Base-by-base conservation (phyloP, 2,888 invertebrate species). In the Ophion obscuratus region DNA sequence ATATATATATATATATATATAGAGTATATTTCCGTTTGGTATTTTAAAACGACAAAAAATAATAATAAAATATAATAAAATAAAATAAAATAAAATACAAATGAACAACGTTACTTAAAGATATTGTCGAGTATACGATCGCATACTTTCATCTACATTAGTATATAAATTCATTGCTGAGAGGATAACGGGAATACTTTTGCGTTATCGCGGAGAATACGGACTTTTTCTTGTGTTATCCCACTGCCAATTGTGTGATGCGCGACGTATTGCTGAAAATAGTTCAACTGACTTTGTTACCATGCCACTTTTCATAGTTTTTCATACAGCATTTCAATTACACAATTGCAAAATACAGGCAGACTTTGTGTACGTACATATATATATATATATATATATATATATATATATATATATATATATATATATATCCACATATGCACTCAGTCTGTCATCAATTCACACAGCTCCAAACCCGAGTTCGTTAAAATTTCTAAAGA, bases 21-120 rank as follows among this genome's bases (percentile, higher is more conserved):
- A 77, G 67, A 66, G 67, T 90, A 88, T 89, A 88, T 88, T 86
- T 88, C 83, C 86, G 88, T 88, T 88, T 88, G 88, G 88, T 88
- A 88, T 87, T 67, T 20, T 17, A 53, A 53, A 77, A 75, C 84
- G 40, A 81, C 10, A 74, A 44, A 47, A 75, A 57, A 75, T 61
- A 44, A 74, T 31, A n/a, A 36, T 11, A 47, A 47, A 62, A 44
- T 14, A 74, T 31, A n/a, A 36, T 11, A 47, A 47, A 62, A 44
- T 14, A 67, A 67, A 78, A 68, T 44, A 67, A 40, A 40, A 59
- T 44, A 27, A 57, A 40, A 61, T 68, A 47, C 27, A 62, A 24
- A 67, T 67, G 53, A 87, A 87, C 87, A 88, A 87, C 85, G 81
- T 87, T 80, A 86, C 88, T 86, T 88, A 88, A 68, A 81, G 87